Percentiles rank a stretch among this genome's conserved stretches.
These are phyloP conservation scores for Petrocephalus schoutedeni DNA, from an alignment of 2,797 vertebrate genomes.

Conservation along the genomic window DNA sequence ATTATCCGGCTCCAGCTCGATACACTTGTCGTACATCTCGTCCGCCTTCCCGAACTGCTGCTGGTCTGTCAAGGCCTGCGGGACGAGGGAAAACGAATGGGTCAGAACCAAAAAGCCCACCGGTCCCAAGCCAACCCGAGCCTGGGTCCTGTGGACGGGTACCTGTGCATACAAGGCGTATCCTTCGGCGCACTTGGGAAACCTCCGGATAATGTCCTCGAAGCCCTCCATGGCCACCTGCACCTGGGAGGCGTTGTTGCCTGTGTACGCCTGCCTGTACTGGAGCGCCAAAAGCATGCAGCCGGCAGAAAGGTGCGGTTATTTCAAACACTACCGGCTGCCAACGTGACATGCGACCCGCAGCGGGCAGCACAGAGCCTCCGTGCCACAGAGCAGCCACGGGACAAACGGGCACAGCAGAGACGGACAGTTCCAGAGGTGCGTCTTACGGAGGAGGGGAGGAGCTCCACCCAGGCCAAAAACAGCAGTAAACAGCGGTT, in stretches of 20 bases:
- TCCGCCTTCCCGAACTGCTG: conserved; percentile 97
- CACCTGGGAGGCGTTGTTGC: conserved; percentile 85
- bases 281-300: conserved; percentile 40
- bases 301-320: background rate
- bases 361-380: background rate
- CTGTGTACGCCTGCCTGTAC: conserved; percentile 98
- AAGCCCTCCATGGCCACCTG: conserved; percentile 95
- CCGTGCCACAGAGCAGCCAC: background rate
- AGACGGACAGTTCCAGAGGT: background rate
- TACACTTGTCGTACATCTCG: conserved; percentile 98
- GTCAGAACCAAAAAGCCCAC: background rate
- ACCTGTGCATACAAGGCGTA: conserved; percentile 98
- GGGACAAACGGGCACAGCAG: background rate
- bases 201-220: conserved; percentile 90
- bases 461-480: background rate
- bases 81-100: background rate
- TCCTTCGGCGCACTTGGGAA: conserved; percentile 92
- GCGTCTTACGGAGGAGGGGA: background rate
- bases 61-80: conserved; percentile 95
- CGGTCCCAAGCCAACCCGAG: background rate
- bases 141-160: conserved; percentile 16
- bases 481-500: background rate
- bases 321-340: background rate
- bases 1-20: conserved; percentile 95
- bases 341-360: background rate